Base-by-base conservation (phyloP, 2,113 vertebrate genomes). In the Micronycteris hirsuta region DNA sequence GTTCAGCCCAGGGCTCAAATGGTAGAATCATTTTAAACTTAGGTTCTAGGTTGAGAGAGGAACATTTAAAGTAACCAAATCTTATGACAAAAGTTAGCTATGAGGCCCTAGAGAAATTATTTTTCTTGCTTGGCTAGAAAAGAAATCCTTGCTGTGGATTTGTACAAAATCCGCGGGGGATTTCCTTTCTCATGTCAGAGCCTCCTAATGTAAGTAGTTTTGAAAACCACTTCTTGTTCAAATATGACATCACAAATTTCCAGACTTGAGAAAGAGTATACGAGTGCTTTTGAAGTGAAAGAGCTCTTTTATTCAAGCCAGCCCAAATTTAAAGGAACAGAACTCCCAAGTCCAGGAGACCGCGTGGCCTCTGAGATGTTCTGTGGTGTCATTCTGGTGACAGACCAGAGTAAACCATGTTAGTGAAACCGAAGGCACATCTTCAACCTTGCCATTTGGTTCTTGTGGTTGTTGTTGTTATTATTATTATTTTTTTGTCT, bases 201-300 rank as follows among this genome's bases (percentile, higher is more conserved):
- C 31, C 17, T 89, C 41, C 61, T 87, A 38, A 63, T 31, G 4
- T 76, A 49, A 91, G 26, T 52, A 71, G 45, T 47, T 91, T 77
- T 82, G 58, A 82, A 95, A 96, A 38, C n/a, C 54, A 36, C 43
- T 94, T 95, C 80, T 91, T 89, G 1, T 41, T 45, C 41, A 86
- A 12, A 45, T 91, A 61, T 11, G 63, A 2, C 9, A 71, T 92
- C 56, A 67, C 14, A n/a, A 28, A 54, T 74, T 89, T 94, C 67
- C 36, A 80, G 56, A 38, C 28, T 86, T 61, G 47, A 86, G 74
- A 84, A 91, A 52, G 43, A 22, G 12, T 45, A 1, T 77, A 54
- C 54, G 26, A 88, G 43, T 84, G 38, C 61, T 88, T 84, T 78
- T 43, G 24, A 90, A 77, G 14, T 70, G 71, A 88, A 81, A 67